Conservation (phyloP, 2,888 invertebrate species). For the Ormyrus pomaceus region DNA sequence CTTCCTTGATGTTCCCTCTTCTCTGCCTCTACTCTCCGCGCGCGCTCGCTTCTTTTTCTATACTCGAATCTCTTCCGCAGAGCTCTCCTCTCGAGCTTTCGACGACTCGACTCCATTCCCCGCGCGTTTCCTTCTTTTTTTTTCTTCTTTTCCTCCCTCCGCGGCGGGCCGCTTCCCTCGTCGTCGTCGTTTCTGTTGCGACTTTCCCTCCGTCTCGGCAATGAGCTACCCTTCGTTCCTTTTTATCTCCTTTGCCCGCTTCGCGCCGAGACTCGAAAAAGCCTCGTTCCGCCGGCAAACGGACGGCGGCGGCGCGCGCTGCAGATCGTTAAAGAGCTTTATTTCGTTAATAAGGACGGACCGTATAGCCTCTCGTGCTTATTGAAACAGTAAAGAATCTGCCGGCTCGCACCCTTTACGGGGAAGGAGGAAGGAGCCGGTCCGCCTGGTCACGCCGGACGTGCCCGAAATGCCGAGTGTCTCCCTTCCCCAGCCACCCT, state of each 20-base stretch:
- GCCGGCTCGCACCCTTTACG: conserved; percentile 59
- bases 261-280: conserved; percentile 36
- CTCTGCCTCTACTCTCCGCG: conserved; percentile 38
- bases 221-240: conserved; percentile 43
- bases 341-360: conserved; percentile 75
- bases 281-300: background rate
- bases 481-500: conserved; percentile 43
- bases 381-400: conserved; percentile 76
- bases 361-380: conserved; percentile 67
- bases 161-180: background rate
- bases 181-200: conserved; percentile 19
- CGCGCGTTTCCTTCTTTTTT: conserved; percentile 26
- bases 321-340: conserved; percentile 74
- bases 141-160: conserved; percentile 47
- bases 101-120: conserved; percentile 44
- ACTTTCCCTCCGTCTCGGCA: conserved; percentile 41
- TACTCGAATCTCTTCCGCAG: conserved; percentile 57
- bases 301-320: conserved; percentile 50
- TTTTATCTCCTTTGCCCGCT: conserved; percentile 52
- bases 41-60: conserved; percentile 42
- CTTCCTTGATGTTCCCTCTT: conserved; percentile 55
- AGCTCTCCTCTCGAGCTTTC: conserved; percentile 25
- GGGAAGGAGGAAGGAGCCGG: conserved; percentile 59
- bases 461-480: conserved; percentile 69
- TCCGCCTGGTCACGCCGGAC: conserved; percentile 65